Base-by-base conservation (phyloP, 2,888 invertebrate species). In the Phaonia tiefii region DNA sequence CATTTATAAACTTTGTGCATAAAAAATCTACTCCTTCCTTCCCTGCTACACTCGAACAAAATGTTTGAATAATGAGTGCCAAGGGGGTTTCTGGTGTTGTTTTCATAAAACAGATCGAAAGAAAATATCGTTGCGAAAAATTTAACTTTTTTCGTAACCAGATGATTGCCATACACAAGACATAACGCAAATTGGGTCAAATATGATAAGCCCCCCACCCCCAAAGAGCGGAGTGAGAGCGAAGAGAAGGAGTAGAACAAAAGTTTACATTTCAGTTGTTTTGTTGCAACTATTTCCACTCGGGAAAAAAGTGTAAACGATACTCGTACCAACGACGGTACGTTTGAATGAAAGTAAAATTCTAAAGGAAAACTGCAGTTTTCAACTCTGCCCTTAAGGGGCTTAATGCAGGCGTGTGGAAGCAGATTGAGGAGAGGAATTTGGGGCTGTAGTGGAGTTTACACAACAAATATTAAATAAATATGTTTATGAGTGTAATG, bases 171-270 rank as follows among this genome's bases (percentile, higher is more conserved):
- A 58, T 54, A 58, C 31, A 58, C 58, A 58, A 37, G 26, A 37
- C 31, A 46, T 15, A 58, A 7, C 54, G 60, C 69, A 80, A 81
- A 81, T 67, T 81, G 71, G 80, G 80, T 81, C 80, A 81, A 74
- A 81, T 70, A 81, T 81, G 80, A 81, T 81, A 81, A 81, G 77
- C 75, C 77, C 74, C 46, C 15, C 17, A 4, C 13, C 10, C 37
- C 49, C 42, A 75, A 71, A 65, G 11, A 71, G 26, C 20, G 65
- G 13, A 39, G 10, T 8, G 60, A 72, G 69, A 70, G 56, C 20
- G 72, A 69, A 75, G 66, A 49, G n/a, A 63, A 63, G n/a, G 15
- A 31, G 37, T 31, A 37, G 49, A 26, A 63, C 25, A 20, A 49
- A 75, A 56, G 51, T 70, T 58, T 25, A 60, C 49, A 51, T 69